Evolutionary conservation across 2,113 vertebrate species (phyloP).

Genomic region (Hippocampus comes): DNA sequence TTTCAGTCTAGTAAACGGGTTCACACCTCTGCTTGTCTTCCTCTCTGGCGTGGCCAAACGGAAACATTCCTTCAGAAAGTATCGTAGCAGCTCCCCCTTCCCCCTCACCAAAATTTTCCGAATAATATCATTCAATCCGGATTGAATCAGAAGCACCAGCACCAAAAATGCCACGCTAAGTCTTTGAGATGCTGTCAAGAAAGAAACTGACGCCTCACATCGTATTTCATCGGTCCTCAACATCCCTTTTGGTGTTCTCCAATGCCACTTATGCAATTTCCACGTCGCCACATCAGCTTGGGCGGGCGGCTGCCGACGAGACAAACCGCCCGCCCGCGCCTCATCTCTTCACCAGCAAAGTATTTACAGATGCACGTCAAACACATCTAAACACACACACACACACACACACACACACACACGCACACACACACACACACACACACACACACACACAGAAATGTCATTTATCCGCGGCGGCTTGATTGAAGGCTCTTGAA

Average conservation of each 20-base stretch:
- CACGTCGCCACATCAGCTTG: background rate
- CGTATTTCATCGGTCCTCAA: background rate
- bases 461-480: background rate
- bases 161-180: no score
- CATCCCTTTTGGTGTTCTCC: background rate
- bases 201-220: background rate
- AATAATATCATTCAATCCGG: no score
- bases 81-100: no score
- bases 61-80: background rate
- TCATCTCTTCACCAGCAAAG: conserved; percentile 11
- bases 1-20: background rate
- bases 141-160: no score
- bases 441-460: background rate
- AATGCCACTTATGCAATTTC: background rate
- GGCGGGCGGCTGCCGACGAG: conserved; percentile 7
- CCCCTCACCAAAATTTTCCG: no score
- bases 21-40: background rate
- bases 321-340: conserved; percentile 13
- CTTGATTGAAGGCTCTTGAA: conserved; percentile 3
- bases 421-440: background rate
- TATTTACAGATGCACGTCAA: conserved; percentile 10
- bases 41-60: background rate
- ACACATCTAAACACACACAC: conserved; percentile 13
- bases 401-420: background rate
- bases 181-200: background rate